Conservation (phyloP, 2,113 vertebrate species). For the Myrmecobius fasciatus region DNA sequence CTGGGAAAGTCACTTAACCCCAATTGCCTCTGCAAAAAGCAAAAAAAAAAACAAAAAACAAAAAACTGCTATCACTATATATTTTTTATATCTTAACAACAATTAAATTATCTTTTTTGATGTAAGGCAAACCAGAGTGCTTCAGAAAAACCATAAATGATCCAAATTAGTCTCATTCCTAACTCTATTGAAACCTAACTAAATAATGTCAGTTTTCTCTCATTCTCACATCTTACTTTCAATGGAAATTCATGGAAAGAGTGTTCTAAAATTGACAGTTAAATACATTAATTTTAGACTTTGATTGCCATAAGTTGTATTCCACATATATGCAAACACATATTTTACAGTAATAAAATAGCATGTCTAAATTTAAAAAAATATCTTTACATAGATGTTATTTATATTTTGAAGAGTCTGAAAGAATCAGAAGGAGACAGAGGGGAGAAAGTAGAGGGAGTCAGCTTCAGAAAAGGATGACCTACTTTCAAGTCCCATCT, state of each 20-base stretch:
- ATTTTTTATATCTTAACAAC: slow-evolving; percentile 1
- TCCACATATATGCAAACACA: not conserved
- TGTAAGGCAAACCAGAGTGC: not conserved
- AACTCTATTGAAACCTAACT: not conserved
- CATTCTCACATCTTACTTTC: not conserved
- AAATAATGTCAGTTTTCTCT: not conserved
- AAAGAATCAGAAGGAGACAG: not conserved
- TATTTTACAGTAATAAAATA: not conserved
- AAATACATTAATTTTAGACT: not conserved
- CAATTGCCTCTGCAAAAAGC: too few relatives aligned
- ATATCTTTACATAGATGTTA: not conserved
- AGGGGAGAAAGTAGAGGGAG: not conserved
- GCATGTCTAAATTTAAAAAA: not conserved
- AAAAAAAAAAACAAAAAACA: too few relatives aligned
- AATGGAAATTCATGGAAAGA: not conserved
- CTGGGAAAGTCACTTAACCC: too few relatives aligned
- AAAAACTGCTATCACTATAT: not conserved
- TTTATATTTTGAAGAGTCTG: not conserved
- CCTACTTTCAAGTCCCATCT: not conserved
- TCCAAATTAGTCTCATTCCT: not conserved
- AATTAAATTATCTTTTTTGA: not conserved
- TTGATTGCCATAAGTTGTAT: not conserved
- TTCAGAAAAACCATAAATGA: not conserved
- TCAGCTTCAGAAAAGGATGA: not conserved
- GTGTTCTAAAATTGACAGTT: not conserved